Conservation (phyloP, 2,888 invertebrate species). For the Drosophila meridiana region DNA sequence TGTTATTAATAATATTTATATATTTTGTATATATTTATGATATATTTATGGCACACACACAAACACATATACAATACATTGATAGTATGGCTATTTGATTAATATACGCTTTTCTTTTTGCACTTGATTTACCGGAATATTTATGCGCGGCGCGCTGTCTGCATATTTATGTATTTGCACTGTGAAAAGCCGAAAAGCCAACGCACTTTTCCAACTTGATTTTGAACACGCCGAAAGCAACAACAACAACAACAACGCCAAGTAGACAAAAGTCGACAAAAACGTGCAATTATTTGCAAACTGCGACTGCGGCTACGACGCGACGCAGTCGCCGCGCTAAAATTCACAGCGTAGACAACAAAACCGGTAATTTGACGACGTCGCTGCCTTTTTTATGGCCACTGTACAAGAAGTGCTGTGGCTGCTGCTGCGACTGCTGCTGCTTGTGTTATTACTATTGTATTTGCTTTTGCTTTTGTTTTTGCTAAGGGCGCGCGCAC, state of each 20-base stretch:
- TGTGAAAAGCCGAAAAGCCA: constrained; percentile 55
- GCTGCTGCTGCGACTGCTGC: constrained; percentile 13
- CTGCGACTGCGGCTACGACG: constrained; percentile 31
- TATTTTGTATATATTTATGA: constrained; percentile 34
- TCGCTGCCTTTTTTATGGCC: constrained; percentile 39
- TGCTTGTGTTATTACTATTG: constrained; percentile 30
- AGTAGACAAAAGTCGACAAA: constrained; percentile 35
- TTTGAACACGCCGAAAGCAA: constrained; percentile 28
- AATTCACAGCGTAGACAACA: constrained; percentile 64
- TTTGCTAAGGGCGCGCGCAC: constrained; percentile 60
- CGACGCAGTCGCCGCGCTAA: constrained; percentile 57
- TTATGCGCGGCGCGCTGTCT: constrained; percentile 29
- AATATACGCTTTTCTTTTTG: constrained; percentile 4
- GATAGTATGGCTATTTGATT: constrained; percentile 29
- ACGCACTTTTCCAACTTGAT: constrained; percentile 73
- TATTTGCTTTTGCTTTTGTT: constrained; percentile 43
- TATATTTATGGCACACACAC: constrained; percentile 41
- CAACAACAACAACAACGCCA: constrained; percentile 16
- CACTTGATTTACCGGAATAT: constrained; percentile 31
- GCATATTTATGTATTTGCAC: constrained; percentile 30
- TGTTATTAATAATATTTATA: constrained; percentile 15
- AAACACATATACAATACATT: constrained; percentile 6
- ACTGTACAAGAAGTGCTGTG: constrained; percentile 42
- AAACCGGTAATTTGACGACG: constrained; percentile 74
- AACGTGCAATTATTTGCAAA: constrained; percentile 66